phyloP scores from a whole-genome alignment of 2,797 vertebrate species.

The Sebastes itinus region DNA sequence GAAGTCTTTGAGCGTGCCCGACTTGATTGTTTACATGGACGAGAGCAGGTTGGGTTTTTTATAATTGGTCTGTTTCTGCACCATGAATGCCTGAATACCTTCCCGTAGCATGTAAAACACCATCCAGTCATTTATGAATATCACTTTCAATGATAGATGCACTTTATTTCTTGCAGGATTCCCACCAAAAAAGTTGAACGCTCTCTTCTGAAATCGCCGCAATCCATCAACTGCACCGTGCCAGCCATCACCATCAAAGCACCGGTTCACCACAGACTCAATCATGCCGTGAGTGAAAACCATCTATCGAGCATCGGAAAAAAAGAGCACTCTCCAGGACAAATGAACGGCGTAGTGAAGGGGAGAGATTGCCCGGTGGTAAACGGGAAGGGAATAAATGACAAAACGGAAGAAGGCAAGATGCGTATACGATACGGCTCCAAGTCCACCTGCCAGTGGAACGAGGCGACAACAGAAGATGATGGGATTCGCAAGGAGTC shows the following conservation, averaged over 20 bases:
- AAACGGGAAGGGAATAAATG: not conserved
- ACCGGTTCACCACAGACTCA: not conserved
- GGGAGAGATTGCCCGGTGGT: not conserved
- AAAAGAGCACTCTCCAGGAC: not conserved
- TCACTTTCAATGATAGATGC: not conserved
- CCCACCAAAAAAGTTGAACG: conserved; percentile 12
- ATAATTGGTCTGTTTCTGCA: not conserved
- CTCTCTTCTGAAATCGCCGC: conserved; percentile 32
- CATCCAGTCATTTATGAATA: not conserved
- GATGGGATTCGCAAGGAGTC: not conserved
- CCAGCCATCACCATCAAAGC: not conserved
- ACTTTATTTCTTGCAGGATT: conserved; percentile 23
- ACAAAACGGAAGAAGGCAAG: not conserved
- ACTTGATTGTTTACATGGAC: conserved; percentile 63
- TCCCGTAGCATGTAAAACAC: fast-evolving
- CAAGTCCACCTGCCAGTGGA: conserved; percentile 46
- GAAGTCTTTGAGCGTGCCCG: conserved; percentile 69
- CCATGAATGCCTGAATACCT: not conserved
- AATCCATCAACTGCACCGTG: conserved; percentile 5
- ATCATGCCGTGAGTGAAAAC: not conserved
- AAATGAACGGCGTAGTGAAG: not conserved
- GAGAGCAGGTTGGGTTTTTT: conserved; percentile 60
- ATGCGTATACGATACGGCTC: not conserved
- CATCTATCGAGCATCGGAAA: not conserved
- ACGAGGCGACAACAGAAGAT: not conserved